phyloP scores from a whole-genome alignment of 2,113 vertebrate genomes.

The Megaceryle maxima region DNA sequence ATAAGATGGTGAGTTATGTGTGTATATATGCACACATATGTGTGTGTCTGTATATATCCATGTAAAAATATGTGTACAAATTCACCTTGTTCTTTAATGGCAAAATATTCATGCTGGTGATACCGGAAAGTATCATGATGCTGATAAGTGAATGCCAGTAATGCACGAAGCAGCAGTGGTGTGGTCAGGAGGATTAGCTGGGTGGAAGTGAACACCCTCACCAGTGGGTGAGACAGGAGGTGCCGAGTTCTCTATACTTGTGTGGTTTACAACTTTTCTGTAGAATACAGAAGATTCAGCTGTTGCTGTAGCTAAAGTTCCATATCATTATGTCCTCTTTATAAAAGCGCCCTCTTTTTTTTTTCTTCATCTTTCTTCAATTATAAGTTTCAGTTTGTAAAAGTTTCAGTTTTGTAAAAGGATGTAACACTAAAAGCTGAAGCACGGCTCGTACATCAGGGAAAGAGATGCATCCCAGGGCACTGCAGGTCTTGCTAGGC shows the following conservation, averaged over 20 bases:
- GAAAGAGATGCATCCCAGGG: not conserved
- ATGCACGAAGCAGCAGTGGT: accelerated
- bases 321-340: not conserved
- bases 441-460: not conserved
- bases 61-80: not conserved
- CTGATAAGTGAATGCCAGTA: not conserved
- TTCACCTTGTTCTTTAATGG: not conserved
- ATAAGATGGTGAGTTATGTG: not conserved
- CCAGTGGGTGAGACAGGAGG: not conserved
- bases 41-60: not conserved
- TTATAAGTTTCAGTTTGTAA: not conserved
- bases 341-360: not conserved
- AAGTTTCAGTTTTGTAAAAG: not conserved
- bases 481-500: not conserved
- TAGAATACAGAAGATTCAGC: not conserved
- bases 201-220: not conserved
- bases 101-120: not conserved
- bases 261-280: not conserved
- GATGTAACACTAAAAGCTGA: not conserved
- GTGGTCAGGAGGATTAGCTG: not conserved
- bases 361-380: not conserved
- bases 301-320: not conserved
- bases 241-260: accelerated
- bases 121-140: accelerated
- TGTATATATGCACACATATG: not conserved